Base-by-base conservation (phyloP, 2,797 vertebrate genomes). In the Zalophus californianus region DNA sequence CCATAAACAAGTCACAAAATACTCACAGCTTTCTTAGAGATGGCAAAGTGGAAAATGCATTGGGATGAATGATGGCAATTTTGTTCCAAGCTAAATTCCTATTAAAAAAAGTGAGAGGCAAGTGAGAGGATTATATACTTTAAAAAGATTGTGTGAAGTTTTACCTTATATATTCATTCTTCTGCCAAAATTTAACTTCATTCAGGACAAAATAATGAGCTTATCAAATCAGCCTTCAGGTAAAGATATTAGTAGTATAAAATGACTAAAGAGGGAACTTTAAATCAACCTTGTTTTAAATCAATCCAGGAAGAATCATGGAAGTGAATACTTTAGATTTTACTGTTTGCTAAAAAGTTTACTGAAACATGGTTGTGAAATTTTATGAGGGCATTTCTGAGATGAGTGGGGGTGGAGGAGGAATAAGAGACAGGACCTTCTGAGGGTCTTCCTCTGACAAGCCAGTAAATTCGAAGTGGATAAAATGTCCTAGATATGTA, bases 11-110 rank as follows among this genome's bases (percentile, higher is more conserved):
- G 96, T 92, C 94, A 23, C 86, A 29, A 96, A 94, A 97, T 98
- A 99, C 99, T 99, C 99, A 99, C 99, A 99, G 99, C 98, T 99
- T 99, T 98, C 98, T 99, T 96, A 99, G 98, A 87, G 99, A 99
- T 8, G 99, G 99, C 93, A 99, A 99, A 97, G 99, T 99, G 11
- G 99, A 99, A 98, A 99, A 99, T 3, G 99, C 99, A 96, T 98
- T 99, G 23, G 98, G 98, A 92, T 99, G 99, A 98, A 99, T 98
- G 15, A 98, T 94, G 44, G 98, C 97, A 97, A 99, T 98, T 97
- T 99, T 99, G 98, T 99, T 99, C 99, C 99, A 99, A 41, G 99
- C 99, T 96, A 99, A 98, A 98, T 99, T 99, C 32, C 99, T 99
- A 91, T 93, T 44, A 18, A 70, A 41, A 23, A 82, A 52, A 70